phyloP scores from a whole-genome alignment of 2,113 vertebrate genomes.

The Pygoscelis antarcticus region DNA sequence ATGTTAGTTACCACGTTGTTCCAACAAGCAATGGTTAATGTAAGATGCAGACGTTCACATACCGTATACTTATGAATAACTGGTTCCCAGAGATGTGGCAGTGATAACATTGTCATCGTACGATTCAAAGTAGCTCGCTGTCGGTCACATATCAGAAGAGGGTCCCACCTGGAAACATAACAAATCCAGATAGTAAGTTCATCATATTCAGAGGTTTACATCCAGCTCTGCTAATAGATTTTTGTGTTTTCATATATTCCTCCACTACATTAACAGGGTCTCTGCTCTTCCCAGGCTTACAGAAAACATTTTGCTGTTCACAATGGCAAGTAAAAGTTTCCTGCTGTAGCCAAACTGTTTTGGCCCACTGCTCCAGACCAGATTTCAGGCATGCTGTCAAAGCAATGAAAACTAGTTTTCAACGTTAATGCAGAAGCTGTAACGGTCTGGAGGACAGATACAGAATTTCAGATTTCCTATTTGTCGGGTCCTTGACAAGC shows the following conservation, averaged over 20 bases:
- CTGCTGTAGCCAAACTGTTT: not conserved
- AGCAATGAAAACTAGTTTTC: not conserved
- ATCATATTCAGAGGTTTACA: not conserved
- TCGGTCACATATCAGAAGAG: conserved; percentile 55
- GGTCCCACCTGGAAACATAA: conserved; percentile 39
- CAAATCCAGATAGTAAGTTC: conserved; percentile 16
- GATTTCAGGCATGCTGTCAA: not conserved
- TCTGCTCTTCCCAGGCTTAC: not conserved
- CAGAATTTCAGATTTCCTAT: not conserved
- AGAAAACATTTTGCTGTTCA: not conserved
- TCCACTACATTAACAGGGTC: not conserved
- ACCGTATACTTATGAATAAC: conserved; percentile 41
- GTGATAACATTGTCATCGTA: conserved; percentile 64
- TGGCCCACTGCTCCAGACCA: not conserved
- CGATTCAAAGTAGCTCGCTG: not conserved
- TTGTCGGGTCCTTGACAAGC: not conserved
- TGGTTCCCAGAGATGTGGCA: conserved; percentile 64
- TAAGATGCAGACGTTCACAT: conserved; percentile 31
- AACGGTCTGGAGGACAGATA: not conserved
- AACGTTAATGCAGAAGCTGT: not conserved
- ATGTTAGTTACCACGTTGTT: not conserved
- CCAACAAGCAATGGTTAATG: conserved; percentile 31
- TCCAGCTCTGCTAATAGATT: not conserved
- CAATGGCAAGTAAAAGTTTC: not conserved
- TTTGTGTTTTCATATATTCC: not conserved